Evolutionary conservation across 2,888 invertebrate genomes (phyloP).

Genomic region (Phlogophora meticulosa): DNA sequence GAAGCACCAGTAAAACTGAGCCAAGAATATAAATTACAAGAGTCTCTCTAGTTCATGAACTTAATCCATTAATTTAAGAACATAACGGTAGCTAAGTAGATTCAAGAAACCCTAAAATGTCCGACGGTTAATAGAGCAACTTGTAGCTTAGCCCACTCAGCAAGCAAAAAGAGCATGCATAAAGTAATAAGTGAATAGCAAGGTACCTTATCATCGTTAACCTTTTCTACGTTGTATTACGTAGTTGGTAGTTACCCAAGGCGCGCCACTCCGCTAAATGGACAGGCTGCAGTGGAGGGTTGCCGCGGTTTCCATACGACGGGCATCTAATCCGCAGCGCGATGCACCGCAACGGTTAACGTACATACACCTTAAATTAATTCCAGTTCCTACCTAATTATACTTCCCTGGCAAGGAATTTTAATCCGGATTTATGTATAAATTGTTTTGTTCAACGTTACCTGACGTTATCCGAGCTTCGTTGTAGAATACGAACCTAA

Average conservation of each 20-base stretch:
- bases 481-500: slow-evolving; percentile 4
- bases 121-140: slow-evolving; percentile 27
- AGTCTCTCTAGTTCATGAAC: not conserved
- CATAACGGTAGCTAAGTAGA: not conserved
- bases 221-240: slow-evolving; percentile 42
- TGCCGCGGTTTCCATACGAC: slow-evolving; percentile 51
- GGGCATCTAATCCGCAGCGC: slow-evolving; percentile 38
- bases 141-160: slow-evolving; percentile 26
- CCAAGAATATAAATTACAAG: not conserved
- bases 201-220: slow-evolving; percentile 53
- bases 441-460: slow-evolving; percentile 50
- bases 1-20: not conserved
- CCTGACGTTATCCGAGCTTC: slow-evolving; percentile 37
- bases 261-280: slow-evolving; percentile 52
- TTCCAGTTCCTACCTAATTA: slow-evolving; percentile 51
- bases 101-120: slow-evolving; percentile 7
- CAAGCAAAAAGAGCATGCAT: slow-evolving; percentile 47
- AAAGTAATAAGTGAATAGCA: slow-evolving; percentile 54
- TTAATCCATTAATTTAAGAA: not conserved
- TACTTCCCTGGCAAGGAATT: slow-evolving; percentile 47
- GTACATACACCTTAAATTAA: slow-evolving; percentile 50
- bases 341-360: slow-evolving; percentile 43
- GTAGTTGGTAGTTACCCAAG: slow-evolving; percentile 37
- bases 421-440: slow-evolving; percentile 57
- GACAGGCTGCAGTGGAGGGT: slow-evolving; percentile 43